A percentile compares a stretch with the other conserved stretches of the same genome.
Evolutionary conservation across 1,140 invertebrate species (phyloP).

Genomic region (Drosophila teissieri): DNA sequence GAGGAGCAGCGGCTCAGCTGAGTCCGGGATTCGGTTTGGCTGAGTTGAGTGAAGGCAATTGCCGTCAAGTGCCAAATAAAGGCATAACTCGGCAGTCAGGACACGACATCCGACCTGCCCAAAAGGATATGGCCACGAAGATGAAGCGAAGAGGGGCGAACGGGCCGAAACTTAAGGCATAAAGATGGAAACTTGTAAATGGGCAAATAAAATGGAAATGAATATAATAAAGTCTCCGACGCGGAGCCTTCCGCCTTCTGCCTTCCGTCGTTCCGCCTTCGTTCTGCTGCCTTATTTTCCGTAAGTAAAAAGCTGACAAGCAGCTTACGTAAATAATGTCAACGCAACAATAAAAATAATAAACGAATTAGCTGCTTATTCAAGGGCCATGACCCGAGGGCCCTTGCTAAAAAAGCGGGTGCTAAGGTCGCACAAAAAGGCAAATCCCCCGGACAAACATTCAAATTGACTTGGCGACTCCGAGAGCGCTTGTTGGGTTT

Average conservation of each 20-base stretch:
- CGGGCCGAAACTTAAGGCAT: conserved; percentile 22
- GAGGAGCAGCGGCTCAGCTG: conserved; percentile 12
- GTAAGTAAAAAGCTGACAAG: conserved; percentile 79
- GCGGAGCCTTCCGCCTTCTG: conserved; percentile 18
- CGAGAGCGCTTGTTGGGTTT: conserved; percentile 50
- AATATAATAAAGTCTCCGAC: conserved; percentile 70
- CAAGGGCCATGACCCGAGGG: conserved; percentile 40
- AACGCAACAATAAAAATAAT: conserved; percentile 83
- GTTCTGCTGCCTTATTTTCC: conserved; percentile 18
- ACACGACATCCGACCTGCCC: conserved; percentile 22
- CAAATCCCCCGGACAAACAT: conserved; percentile 66
- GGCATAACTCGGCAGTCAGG: conserved; percentile 63
- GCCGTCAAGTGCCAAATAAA: conserved; percentile 72
- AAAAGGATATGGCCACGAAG: conserved; percentile 19
- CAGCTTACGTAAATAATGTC: conserved; percentile 83
- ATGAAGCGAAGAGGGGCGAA: conserved; percentile 1
- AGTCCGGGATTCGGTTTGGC: conserved; percentile 13
- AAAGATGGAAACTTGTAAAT: conserved; percentile 73
- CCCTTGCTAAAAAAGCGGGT: conserved; percentile 3
- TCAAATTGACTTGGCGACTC: conserved; percentile 75
- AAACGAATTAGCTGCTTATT: conserved; percentile 82
- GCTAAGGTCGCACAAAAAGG: conserved; percentile 26
- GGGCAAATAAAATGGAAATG: conserved; percentile 81
- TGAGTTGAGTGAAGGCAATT: conserved; percentile 33
- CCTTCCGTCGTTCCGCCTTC: not conserved